Evolutionary conservation across 2,113 vertebrate species (phyloP), one percentile per base, ranked within the genome.

Genomic region (Psilopsiagon aurifrons): DNA sequence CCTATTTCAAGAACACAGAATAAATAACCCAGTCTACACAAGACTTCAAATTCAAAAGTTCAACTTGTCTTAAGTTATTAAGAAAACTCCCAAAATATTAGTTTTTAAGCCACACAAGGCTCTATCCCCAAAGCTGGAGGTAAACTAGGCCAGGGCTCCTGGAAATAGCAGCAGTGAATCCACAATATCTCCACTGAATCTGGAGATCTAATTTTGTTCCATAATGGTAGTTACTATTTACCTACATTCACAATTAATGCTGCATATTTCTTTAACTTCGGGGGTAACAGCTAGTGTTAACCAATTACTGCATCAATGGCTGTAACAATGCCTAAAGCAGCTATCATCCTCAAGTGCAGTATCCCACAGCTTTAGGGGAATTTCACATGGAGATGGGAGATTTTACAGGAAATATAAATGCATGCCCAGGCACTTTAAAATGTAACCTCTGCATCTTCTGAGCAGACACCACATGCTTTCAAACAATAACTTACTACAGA

Each of bases 71-170:
- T 67, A 41, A 93, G 43, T n/a, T 43, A 64, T 70, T 66, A 47
- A 66, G 52, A 78, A 87, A 91, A 41, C 23, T 59, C 57, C 8
- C 8, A 27, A 62, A 70, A 71, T 92, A 62, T 49, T n/a, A n/a
- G 55, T 59, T 59, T n/a, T 59, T n/a, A 59, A 83, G 51, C 74
- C 59, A 62, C n/a, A 70, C 43, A 91, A 87, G 37, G 29, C 84
- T 31, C 86, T 88, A 52, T 86, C 73, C 76, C 76, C 90, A 93
- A 94, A 95, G 93, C 94, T 81, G 52, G 76, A 55, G 47, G 66
- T 63, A 88, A 95, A 95, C 64, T 59, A 95, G 87, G 84, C 91
- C 94, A 96, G 29, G 39, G 55, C 69, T 90, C 83, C 92, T 81
- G 91, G 76, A 95, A 97, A 92, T 75, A 95, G 92, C 64, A 86